A percentile compares a stretch with the other conserved stretches of the same genome.
These are phyloP conservation scores for Panulirus ornatus DNA, from an alignment of 1,140 invertebrate genomes.

Conservation along the genomic window DNA sequence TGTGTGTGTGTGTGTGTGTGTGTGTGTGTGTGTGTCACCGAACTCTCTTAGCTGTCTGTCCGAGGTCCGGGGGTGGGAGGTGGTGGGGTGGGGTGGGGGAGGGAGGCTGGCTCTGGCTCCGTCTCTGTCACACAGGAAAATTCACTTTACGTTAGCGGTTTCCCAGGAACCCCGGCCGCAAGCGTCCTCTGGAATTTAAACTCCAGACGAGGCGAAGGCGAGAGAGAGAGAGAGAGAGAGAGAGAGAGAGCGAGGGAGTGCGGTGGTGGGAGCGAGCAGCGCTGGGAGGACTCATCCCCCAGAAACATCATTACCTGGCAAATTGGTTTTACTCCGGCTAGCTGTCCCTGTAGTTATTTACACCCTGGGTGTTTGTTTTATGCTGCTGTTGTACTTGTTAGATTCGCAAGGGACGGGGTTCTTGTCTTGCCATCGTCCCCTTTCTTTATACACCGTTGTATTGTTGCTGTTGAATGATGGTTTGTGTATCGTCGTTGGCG, in stretches of 20 bases:
- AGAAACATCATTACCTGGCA: constrained; percentile 25
- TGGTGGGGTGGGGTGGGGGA: neutral
- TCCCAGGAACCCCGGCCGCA: constrained; percentile 3
- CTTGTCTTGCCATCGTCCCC: no score
- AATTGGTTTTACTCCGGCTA: constrained; percentile 21
- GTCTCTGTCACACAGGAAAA: constrained; percentile 60
- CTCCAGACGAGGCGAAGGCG: constrained; percentile 15
- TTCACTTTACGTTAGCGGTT: constrained; percentile 67
- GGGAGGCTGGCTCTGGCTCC: neutral
- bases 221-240: no score
- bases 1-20: constrained; percentile 22
- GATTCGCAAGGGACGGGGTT: no score
- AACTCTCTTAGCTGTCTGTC: no score
- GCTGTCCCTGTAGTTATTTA: neutral
- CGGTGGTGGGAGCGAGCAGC: neutral
- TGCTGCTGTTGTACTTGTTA: no score
- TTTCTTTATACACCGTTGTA: no score
- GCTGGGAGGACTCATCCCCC: constrained; percentile 28
- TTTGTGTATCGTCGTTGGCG: no score
- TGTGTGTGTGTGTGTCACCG: constrained; percentile 24
- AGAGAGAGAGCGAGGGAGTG: no score
- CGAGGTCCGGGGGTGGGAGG: neutral
- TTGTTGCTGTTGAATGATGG: no score
- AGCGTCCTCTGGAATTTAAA: constrained; percentile 51
- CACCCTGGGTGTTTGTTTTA: neutral